phyloP scores from a whole-genome alignment of 2,888 invertebrate species.

The Polia nebulosa region DNA sequence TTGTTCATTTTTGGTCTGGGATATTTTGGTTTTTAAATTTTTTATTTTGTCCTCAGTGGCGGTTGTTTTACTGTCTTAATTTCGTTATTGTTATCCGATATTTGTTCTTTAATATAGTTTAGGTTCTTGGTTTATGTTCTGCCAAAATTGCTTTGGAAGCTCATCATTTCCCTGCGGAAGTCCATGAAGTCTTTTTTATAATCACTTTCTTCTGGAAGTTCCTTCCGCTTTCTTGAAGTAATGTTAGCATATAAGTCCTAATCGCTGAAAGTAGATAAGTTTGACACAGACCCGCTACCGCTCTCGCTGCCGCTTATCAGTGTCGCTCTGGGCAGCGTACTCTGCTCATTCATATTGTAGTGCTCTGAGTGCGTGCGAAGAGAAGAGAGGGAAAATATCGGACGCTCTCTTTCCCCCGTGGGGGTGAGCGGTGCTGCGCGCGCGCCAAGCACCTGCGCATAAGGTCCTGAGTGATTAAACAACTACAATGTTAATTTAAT shows the following conservation, averaged over 20 bases:
- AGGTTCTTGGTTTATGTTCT: not conserved
- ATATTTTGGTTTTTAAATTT: not conserved
- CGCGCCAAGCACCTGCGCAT: too few relatives aligned
- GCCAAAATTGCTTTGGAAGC: not conserved
- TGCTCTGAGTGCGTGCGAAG: not conserved
- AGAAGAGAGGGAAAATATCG: too few relatives aligned
- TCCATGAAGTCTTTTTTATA: not conserved
- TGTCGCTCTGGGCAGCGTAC: not conserved
- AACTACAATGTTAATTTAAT: not conserved
- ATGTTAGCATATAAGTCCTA: too few relatives aligned
- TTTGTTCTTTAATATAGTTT: too few relatives aligned
- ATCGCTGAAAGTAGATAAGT: too few relatives aligned
- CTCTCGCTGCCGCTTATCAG: conserved; percentile 6
- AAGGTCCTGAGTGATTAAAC: not conserved
- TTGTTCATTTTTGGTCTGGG: not conserved
- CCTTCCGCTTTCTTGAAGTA: too few relatives aligned
- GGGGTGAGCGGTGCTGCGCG: too few relatives aligned
- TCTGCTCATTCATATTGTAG: not conserved
- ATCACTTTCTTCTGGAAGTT: too few relatives aligned
- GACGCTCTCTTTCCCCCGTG: too few relatives aligned
- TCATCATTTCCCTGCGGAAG: conserved; percentile 5
- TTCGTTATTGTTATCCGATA: not conserved
- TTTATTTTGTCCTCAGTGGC: not conserved
- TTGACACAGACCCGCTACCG: not conserved
- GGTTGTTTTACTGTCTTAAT: not conserved